These are phyloP conservation scores for Coptotermes formosanus DNA, from an alignment of 1,140 invertebrate genomes.

Conservation along the genomic window DNA sequence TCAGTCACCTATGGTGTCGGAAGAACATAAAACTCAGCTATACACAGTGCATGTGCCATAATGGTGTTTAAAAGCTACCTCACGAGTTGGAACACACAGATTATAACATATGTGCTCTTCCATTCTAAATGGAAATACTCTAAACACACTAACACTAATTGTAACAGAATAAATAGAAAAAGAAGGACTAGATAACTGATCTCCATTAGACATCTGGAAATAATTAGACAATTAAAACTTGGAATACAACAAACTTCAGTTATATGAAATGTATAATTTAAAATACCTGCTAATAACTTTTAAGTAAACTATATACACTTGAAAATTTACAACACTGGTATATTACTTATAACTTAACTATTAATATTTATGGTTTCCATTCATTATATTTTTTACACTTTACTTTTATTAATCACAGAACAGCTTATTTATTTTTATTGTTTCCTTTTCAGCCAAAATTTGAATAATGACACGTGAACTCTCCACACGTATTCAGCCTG, in stretches of 20 bases:
- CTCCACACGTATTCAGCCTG: not conserved
- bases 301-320: constrained; percentile 13
- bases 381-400: not conserved
- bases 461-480: not conserved
- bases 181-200: not conserved
- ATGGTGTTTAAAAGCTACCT: no score
- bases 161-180: constrained; percentile 17
- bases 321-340: constrained; percentile 11
- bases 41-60: not conserved
- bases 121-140: constrained; percentile 4
- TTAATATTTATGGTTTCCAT: not conserved
- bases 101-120: not conserved
- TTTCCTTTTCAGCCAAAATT: not conserved
- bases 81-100: not conserved
- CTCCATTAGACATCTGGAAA: not conserved
- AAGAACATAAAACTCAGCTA: not conserved
- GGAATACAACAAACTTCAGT: not conserved
- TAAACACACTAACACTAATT: not conserved
- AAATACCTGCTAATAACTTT: constrained; percentile 18
- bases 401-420: constrained; percentile 18
- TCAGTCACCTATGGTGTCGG: not conserved
- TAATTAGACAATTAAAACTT: constrained; percentile 5
- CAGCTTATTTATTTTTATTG: not conserved
- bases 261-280: constrained; percentile 9
- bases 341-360: not conserved